phyloP scores from a whole-genome alignment of 2,113 vertebrate genomes.

The Sprattus sprattus region DNA sequence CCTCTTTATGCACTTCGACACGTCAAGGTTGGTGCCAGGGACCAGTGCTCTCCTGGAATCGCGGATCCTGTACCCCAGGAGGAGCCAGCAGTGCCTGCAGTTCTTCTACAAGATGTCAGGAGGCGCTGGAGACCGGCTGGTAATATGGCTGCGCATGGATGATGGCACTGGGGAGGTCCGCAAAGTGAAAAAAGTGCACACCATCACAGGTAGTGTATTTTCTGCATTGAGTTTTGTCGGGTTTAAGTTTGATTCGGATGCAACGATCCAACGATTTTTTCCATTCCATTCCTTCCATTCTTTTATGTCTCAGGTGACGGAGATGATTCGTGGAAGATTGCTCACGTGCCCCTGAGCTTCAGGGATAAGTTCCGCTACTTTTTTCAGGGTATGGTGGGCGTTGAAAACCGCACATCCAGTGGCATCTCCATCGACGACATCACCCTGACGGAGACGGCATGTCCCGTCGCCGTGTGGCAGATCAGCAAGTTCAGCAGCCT shows the following conservation, averaged over 20 bases:
- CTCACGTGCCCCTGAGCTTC: slow-evolving; percentile 73
- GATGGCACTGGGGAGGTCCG: slow-evolving; percentile 76
- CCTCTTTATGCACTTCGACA: slow-evolving; percentile 82
- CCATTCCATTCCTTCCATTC: neutral
- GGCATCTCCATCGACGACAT: slow-evolving; percentile 84
- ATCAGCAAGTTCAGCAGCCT: slow-evolving; percentile 73
- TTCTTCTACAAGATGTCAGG: slow-evolving; percentile 77
- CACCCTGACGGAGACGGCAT: slow-evolving; percentile 77
- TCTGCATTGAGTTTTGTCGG: neutral
- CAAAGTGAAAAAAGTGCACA: slow-evolving; percentile 75
- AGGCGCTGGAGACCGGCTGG: slow-evolving; percentile 70
- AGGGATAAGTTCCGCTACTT: slow-evolving; percentile 85
- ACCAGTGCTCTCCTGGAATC: slow-evolving; percentile 82
- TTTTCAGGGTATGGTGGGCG: slow-evolving; percentile 81
- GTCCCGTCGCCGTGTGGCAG: slow-evolving; percentile 81
- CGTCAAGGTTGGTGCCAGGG: slow-evolving; percentile 55
- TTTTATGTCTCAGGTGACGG: slow-evolving; percentile 65
- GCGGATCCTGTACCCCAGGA: slow-evolving; percentile 84
- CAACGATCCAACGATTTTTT: neutral
- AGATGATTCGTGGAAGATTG: slow-evolving; percentile 80
- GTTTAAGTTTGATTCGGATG: too few species aligned
- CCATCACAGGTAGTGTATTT: slow-evolving; percentile 73
- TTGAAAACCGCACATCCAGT: slow-evolving; percentile 57
- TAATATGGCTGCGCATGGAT: slow-evolving; percentile 81
- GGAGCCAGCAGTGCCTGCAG: slow-evolving; percentile 82